Conservation (phyloP, 2,888 invertebrate species). For the Chrysopilus asiliformis region DNA sequence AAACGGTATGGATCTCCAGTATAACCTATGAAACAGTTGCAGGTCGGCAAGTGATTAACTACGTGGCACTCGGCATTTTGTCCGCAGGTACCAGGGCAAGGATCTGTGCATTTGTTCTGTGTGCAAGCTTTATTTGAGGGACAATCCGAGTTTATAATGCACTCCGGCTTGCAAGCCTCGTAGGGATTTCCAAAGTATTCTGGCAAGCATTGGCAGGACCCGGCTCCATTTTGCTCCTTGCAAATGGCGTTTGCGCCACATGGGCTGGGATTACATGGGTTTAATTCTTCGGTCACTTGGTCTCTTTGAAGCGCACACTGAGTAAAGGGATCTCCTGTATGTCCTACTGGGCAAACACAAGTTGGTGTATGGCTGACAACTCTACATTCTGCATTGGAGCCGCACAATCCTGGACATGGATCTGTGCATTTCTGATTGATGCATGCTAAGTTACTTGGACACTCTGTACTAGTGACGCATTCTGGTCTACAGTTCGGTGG, state of each 20-base stretch:
- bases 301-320: constrained; percentile 41
- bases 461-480: constrained; percentile 59
- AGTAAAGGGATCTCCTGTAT: constrained; percentile 56
- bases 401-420: constrained; percentile 59
- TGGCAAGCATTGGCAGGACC: constrained; percentile 54
- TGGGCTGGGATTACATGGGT: constrained; percentile 54
- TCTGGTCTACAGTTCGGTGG: constrained; percentile 63
- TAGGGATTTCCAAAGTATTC: constrained; percentile 65
- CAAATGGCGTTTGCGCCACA: constrained; percentile 61
- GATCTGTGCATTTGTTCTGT: constrained; percentile 59
- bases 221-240: constrained; percentile 51
- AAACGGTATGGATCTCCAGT: constrained; percentile 47
- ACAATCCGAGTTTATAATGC: constrained; percentile 57
- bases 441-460: constrained; percentile 54
- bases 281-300: constrained; percentile 38
- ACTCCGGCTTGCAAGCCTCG: constrained; percentile 63
- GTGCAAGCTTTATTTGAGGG: constrained; percentile 57
- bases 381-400: constrained; percentile 54
- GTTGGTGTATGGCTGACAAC: constrained; percentile 61
- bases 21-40: constrained; percentile 49
- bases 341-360: constrained; percentile 50
- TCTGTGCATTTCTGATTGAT: constrained; percentile 59
- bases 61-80: constrained; percentile 58
- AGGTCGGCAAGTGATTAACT: constrained; percentile 55
- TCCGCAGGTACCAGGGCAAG: constrained; percentile 64